Base-by-base conservation (phyloP, 2,113 vertebrate genomes). In the Grammomys dolichurus region DNA sequence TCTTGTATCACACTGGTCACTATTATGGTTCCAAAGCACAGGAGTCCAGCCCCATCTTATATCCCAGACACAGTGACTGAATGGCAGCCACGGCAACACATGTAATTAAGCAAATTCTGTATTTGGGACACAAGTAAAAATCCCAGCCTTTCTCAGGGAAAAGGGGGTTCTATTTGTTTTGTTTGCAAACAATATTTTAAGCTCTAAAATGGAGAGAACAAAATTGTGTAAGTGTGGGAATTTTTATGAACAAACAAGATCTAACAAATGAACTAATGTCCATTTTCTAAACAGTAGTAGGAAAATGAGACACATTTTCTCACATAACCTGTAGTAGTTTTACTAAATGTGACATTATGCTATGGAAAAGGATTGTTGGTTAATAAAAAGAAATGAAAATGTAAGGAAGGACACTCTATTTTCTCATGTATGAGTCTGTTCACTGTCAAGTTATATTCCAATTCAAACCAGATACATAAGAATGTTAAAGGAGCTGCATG, bases 401-500 rank as follows among this genome's bases (percentile, higher is more conserved):
- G 82, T 20, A 26, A 6, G 7, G 24, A 73, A 92, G n/a, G 54
- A 54, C 4, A 89, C 3, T 89, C 54, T 28, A 5, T 72, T 86
- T 97, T 96, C 33, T 72, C 51, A 88, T 19, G 70, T 85, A 40
- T 82, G 5, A 48, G 3, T 46, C 65, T 7, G 87, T 10, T 76
- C 89, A 20, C 48, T 87, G 46, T 88, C 80, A 88, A 93, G 90
- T 85, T 54, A 26, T 43, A 86, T 88, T 85, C 86, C 73, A 73
- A 96, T 90, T 91, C 67, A 91, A 95, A 87, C 84, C 85, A 82
- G 67, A 87, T 85, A 54, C 24, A 90, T 6, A 91, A 93, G 7
- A 95, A 84, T 63, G 43, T 63, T 9, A 84, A 81, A 84, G 26
- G 58, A 84, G 7, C 7, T 84, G 4, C 22, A 16, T 19, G 24